Evolutionary conservation across 2,888 invertebrate genomes (phyloP), one percentile per base, ranked within the genome.

Genomic region (Xylota sylvarum): DNA sequence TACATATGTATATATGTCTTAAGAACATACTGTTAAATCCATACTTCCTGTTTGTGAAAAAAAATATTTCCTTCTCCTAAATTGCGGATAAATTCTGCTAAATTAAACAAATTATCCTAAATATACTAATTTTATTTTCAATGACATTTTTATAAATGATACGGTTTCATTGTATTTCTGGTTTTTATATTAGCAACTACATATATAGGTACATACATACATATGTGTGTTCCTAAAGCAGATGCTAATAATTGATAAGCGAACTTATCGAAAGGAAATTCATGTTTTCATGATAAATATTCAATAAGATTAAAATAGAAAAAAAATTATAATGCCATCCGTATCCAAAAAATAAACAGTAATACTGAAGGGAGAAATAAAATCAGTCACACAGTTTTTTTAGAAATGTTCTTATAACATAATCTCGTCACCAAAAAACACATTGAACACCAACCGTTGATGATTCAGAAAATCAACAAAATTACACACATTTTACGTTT

Each of bases 381-480:
- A 72, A 48, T 52, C 64, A 35, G 37, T 72, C 50, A 56, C 50
- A 56, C 2, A 48, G 27, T 14, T 52, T 64, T 77, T 67, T 60
- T 78, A 78, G 77, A 78, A 78, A 55, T 83, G 46, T 58, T 83
- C 83, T 78, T 78, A 78, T 80, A 50, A 17, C 52, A 17, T 9
- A 67, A 43, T 77, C 70, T 30, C 7, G 56, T 40, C 50, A 58
- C 5, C 5, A 43, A 32, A 52, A 30, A 17, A 27, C 40, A 55
- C 3, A 46, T 5, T 10, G 37, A 9, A 12, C 4, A 23, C 10
- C 12, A 60, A 35, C 46, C 35, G 40, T 1, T 35, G 77, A 50
- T 77, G 77, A 67, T 43, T 77, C 77, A 77, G 17, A 48, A 30
- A 4, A 7, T 43, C 40, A 40, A 52, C 50, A 50, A 43, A 62